Percentiles rank a stretch among this genome's conserved stretches.
Conservation (phyloP, 2,888 invertebrate genomes). For the Choreutis nemorana region DNA sequence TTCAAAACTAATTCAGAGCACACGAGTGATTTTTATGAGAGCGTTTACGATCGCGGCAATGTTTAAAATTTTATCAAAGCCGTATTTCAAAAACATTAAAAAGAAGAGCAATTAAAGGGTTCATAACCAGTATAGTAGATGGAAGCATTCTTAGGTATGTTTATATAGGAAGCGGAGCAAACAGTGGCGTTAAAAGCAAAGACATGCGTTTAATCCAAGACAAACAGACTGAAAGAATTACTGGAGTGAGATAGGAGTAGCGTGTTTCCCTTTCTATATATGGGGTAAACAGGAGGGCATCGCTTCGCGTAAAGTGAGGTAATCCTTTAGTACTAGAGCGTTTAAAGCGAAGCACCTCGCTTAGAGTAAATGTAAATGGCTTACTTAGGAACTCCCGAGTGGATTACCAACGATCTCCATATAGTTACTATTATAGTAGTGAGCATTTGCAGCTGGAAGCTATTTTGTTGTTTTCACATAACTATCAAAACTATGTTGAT, state of each 20-base stretch:
- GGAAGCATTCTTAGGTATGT: conserved; percentile 50
- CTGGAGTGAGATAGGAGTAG: conserved; percentile 47
- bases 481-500: too few species aligned
- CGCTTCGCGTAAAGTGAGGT: conserved; percentile 40
- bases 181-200: conserved; percentile 61
- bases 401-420: conserved; percentile 43
- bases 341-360: conserved; percentile 39
- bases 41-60: conserved; percentile 38
- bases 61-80: conserved; percentile 40
- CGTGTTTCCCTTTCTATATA: conserved; percentile 34
- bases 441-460: too few species aligned
- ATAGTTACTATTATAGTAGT: too few species aligned
- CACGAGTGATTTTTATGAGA: conserved; percentile 27
- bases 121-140: conserved; percentile 46
- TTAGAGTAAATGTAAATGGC: conserved; percentile 47
- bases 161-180: conserved; percentile 48
- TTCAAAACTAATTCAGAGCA: conserved; percentile 29
- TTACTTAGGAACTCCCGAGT: conserved; percentile 37
- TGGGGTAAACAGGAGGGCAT: conserved; percentile 36
- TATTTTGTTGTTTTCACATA: too few species aligned
- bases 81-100: conserved; percentile 48
- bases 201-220: conserved; percentile 60
- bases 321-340: conserved; percentile 40
- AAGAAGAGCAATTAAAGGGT: conserved; percentile 53
- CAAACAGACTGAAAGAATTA: conserved; percentile 58